Evolutionary conservation across 2,888 invertebrate species (phyloP), one percentile per base, ranked within the genome.

Genomic region (Rhopalosiphum nymphaeae): DNA sequence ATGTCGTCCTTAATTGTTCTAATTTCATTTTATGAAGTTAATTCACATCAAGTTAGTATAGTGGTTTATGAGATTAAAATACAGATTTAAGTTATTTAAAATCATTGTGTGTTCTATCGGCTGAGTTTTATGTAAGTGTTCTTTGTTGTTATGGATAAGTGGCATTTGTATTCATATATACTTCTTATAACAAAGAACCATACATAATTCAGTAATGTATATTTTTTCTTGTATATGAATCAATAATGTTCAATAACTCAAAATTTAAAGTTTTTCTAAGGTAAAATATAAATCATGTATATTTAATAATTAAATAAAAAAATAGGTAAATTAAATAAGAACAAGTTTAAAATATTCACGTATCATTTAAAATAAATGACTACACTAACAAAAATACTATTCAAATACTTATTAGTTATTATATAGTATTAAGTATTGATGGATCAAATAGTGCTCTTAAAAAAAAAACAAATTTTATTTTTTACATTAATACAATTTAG

Each of bases 131-230:
- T 91, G 29, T 56, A 91, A 85, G 84, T 56, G 84, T 91, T 85
- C 84, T 91, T 91, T 85, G 56, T 91, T 91, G 9, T 91, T 42
- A 42, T 36, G 4, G 26, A 84, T 36, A 53, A 53, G 84, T 53
- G 29, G 13, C 44, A 67, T 29, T 36, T 36, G 36, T 87, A 87
- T 87, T 61, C 36, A 53, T 91, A 53, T 91, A 49, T 91, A 49
- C 36, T 53, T 84, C 42, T 91, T 16, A 84, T 26, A 87, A 87
- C 92, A 92, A 92, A 92, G 87, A 29, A 49, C 67, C 49, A 67
- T 92, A 87, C 61, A 92, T 87, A 92, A 87, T 92, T 87, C 85
- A 92, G 9, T 92, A 92, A 87, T 11, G 46, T 49, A 89, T 90
- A 67, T 21, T 87, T 67, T 67, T 67, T 87, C 36, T 86, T 61